phyloP scores from a whole-genome alignment of 1,140 invertebrate genomes.

The Drosophila murphyi region DNA sequence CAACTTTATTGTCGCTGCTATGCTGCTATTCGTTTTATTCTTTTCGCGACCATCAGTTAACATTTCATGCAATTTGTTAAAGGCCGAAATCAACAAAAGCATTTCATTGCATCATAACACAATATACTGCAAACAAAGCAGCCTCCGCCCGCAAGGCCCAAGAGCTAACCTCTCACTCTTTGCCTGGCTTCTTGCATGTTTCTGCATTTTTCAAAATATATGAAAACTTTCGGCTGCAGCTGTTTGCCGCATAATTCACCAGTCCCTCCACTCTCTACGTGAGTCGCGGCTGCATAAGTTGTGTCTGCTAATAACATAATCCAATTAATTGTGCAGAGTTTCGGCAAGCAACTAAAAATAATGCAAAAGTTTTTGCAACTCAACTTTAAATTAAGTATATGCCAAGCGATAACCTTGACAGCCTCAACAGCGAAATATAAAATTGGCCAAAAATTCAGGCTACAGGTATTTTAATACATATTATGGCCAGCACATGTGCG shows the following conservation, averaged over 20 bases:
- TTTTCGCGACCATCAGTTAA: slow-evolving; percentile 34
- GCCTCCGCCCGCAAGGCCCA: too few species aligned
- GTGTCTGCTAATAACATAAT: slow-evolving; percentile 64
- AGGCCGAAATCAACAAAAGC: slow-evolving; percentile 65
- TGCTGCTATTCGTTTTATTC: neutral
- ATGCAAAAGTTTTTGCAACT: slow-evolving; percentile 31
- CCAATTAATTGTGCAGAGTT: slow-evolving; percentile 61
- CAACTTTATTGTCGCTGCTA: slow-evolving; percentile 43
- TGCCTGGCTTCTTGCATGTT: too few species aligned
- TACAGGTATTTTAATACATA: slow-evolving; percentile 59
- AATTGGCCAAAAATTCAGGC: slow-evolving; percentile 26
- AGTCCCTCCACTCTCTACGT: neutral
- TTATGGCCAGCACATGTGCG: slow-evolving; percentile 54
- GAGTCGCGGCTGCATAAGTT: slow-evolving; percentile 15
- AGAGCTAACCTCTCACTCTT: too few species aligned
- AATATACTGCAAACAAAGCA: slow-evolving; percentile 55
- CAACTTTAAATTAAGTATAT: slow-evolving; percentile 22
- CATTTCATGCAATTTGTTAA: slow-evolving; percentile 64
- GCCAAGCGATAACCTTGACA: slow-evolving; percentile 18
- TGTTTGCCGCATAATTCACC: slow-evolving; percentile 4
- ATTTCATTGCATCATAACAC: slow-evolving; percentile 71
- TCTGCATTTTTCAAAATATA: neutral
- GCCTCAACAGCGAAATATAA: slow-evolving; percentile 11
- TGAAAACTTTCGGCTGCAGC: slow-evolving; percentile 4
- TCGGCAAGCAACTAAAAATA: slow-evolving; percentile 4